Conservation (phyloP, 2,888 invertebrate species). For the Drosophila atripex region DNA sequence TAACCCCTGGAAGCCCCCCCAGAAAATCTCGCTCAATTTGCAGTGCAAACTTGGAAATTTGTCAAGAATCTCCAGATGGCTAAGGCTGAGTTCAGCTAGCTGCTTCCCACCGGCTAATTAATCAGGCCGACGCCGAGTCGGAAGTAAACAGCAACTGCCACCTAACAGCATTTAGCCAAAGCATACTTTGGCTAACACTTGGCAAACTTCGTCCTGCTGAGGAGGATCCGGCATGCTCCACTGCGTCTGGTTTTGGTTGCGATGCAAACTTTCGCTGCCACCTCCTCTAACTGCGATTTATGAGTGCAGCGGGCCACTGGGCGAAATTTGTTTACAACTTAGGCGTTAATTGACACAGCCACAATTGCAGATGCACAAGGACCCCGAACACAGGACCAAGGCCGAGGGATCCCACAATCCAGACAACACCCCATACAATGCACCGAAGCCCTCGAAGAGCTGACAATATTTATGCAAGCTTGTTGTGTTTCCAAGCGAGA, state of each 20-base stretch:
- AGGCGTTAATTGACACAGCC: slow-evolving; percentile 74
- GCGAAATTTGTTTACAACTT: slow-evolving; percentile 78
- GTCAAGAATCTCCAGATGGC: slow-evolving; percentile 28
- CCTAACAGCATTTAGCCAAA: slow-evolving; percentile 66
- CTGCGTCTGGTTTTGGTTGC: slow-evolving; percentile 9
- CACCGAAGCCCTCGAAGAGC: slow-evolving; percentile 41
- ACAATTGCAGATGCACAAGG: slow-evolving; percentile 30
- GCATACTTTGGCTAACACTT: slow-evolving; percentile 57
- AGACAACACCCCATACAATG: slow-evolving; percentile 39
- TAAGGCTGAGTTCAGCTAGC: background rate
- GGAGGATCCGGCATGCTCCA: background rate
- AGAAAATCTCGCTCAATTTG: slow-evolving; percentile 36
- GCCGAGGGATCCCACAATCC: slow-evolving; percentile 65
- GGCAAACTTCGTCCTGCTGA: slow-evolving; percentile 35
- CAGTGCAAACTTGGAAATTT: slow-evolving; percentile 38
- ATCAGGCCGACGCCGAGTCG: slow-evolving; percentile 59
- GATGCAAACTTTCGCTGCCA: slow-evolving; percentile 60
- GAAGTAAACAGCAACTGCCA: slow-evolving; percentile 64
- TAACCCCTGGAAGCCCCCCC: background rate
- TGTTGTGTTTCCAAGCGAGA: slow-evolving; percentile 33
- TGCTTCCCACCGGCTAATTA: slow-evolving; percentile 57
- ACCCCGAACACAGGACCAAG: slow-evolving; percentile 20
- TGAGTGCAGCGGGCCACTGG: slow-evolving; percentile 71
- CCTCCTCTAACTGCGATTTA: slow-evolving; percentile 71
- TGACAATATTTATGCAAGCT: slow-evolving; percentile 47